Base-by-base conservation (phyloP, 2,888 invertebrate species). In the Clivina fossor region DNA sequence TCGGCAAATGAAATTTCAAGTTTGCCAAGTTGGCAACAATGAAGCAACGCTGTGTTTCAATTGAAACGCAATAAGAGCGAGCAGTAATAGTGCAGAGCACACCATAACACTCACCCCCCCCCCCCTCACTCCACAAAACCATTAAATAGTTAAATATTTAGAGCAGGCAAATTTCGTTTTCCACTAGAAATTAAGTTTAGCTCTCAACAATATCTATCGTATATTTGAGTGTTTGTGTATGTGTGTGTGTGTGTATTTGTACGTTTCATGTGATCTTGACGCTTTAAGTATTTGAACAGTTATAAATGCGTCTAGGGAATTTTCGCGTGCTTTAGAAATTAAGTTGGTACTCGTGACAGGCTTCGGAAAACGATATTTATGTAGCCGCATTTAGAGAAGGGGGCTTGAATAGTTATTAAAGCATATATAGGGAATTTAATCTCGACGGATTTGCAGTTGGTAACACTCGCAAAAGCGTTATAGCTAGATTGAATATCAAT, bases 91-190 rank as follows among this genome's bases (percentile, higher is more conserved):
- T 44, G 32, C 44, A 44, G 33, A 47, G n/a, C n/a, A n/a, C n/a
- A n/a, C n/a, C 33, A 33, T 47, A 47, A 47, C n/a, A n/a, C n/a
- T n/a, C n/a, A n/a, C n/a, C n/a, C n/a, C n/a, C n/a, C n/a, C n/a
- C n/a, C n/a, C n/a, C n/a, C n/a, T n/a, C n/a, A n/a, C 33, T 47
- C 33, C 28, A 44, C n/a, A n/a, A n/a, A n/a, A 47, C 33, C 47
- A 47, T 47, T 47, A 33, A 47, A 47, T 47, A 47, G 33, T 33
- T 32, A 33, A 47, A 47, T 33, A 32, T n/a, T n/a, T n/a, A n/a
- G n/a, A n/a, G n/a, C n/a, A 50, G 50, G 38, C 32, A 50, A 50
- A 50, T 50, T 50, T 50, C 40, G 41, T 50, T 40, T 44, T 33
- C 22, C 32, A n/a, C n/a, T n/a, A 19, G 24, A 47, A 33, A 33